Base-by-base conservation (phyloP, 1,140 invertebrate genomes). In the Maniola jurtina region DNA sequence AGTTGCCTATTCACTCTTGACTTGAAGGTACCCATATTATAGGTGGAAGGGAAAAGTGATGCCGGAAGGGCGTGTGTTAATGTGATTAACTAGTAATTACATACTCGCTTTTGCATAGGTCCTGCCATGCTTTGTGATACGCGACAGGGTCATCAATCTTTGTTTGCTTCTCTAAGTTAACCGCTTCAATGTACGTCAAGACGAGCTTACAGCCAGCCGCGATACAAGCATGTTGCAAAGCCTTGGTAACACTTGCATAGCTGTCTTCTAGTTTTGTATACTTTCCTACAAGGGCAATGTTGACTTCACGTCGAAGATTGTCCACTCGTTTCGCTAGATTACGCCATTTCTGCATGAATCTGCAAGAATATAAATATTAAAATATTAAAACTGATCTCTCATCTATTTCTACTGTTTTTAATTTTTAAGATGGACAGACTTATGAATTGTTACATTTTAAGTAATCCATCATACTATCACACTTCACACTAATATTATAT, bases 271-370 rank as follows among this genome's bases (percentile, higher is more conserved):
- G 91, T 83, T 97, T 96, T 0, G 98, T 99, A 79, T 99, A 99
- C 92, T 99, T 99, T 8, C 99, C 99, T n/a, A 99, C 99, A 13
- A 99, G 91, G 15, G 96, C 96, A 68, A 99, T 99, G 47, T 93
- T 96, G 0, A 99, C 96, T 80, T 95, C 94, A 73, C 96, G 95
- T 11, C 94, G 92, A 2, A 97, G 84, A 72, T 94, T 94, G 70
- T 98, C 96, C n/a, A 95, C 93, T 9, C 95, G 94, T 65, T 97
- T 95, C 0, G 97, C 97, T 14, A 99, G 91, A 76, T 97, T 95
- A 25, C 94, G 94, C 98, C 98, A 99, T 78, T 97, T 95, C 66
- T 93, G 93, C 94, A 99, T 96, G 67, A 96, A 96, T 82, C 94
- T 94, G 67, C 65, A 48, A 47, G 25, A 74, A 33, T 42, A 64